Percentiles rank a stretch among this genome's conserved stretches.
Conservation (phyloP, 2,888 invertebrate species). For the Eurytoma californica region DNA sequence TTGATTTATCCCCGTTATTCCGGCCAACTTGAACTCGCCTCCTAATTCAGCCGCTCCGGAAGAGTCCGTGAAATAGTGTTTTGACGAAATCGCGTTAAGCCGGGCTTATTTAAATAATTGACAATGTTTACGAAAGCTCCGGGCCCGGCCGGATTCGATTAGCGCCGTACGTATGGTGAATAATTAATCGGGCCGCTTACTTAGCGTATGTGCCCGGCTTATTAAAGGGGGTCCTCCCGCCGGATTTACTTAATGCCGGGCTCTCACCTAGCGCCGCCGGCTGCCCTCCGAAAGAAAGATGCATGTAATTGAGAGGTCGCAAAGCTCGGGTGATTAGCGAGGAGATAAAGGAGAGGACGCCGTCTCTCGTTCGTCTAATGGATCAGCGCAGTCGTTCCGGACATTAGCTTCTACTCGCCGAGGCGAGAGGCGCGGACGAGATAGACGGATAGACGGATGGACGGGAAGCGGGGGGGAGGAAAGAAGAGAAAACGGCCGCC, state of each 20-base stretch:
- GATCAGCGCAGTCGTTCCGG: constrained; percentile 72
- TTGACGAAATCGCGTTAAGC: too few relatives aligned
- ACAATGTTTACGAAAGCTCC: constrained; percentile 71
- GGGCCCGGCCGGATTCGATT: constrained; percentile 64
- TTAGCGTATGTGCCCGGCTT: constrained; percentile 57
- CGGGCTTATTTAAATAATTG: constrained; percentile 72
- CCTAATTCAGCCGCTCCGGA: too few relatives aligned
- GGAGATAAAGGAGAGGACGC: constrained; percentile 32
- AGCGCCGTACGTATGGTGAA: constrained; percentile 72
- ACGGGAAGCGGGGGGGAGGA: background rate
- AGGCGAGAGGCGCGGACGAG: constrained; percentile 33
- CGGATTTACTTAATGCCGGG: constrained; percentile 39
- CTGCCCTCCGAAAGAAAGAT: constrained; percentile 5
- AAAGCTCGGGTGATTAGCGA: constrained; percentile 32
- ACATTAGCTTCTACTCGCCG: constrained; percentile 72
- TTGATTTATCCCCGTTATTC: too few relatives aligned
- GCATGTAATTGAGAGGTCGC: constrained; percentile 57
- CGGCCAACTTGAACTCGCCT: too few relatives aligned
- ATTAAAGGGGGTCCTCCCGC: constrained; percentile 15
- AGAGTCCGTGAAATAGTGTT: too few relatives aligned
- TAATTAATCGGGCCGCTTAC: constrained; percentile 69
- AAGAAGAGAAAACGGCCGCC: constrained; percentile 23
- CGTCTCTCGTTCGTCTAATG: constrained; percentile 65
- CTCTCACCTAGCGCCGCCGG: background rate
- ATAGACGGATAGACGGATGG: constrained; percentile 45